Percentiles rank a stretch among this genome's conserved stretches.
These are phyloP conservation scores for Chiroxiphia lanceolata DNA, from an alignment of 2,797 vertebrate genomes.

Conservation along the genomic window DNA sequence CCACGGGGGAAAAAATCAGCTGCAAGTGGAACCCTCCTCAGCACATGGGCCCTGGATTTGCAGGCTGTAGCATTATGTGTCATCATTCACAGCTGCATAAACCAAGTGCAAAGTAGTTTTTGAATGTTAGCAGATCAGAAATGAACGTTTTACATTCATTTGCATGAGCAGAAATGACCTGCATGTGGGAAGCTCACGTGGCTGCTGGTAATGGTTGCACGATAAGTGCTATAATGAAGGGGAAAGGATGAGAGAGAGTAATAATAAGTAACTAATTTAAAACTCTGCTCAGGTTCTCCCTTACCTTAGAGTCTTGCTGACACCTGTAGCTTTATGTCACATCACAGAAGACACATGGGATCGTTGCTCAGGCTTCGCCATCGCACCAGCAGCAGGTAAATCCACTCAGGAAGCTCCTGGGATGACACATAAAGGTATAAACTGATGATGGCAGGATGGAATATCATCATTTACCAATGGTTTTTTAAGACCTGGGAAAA, in stretches of 20 bases:
- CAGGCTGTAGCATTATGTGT: not conserved
- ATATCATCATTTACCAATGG: fast-evolving
- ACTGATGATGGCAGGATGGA: not conserved
- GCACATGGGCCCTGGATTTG: not conserved
- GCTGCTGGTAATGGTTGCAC: not conserved
- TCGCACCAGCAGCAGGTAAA: not conserved
- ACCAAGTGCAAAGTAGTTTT: not conserved
- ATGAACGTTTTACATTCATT: not conserved
- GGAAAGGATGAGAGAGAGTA: not conserved
- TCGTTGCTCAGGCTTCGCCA: not conserved
- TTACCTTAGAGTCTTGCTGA: not conserved
- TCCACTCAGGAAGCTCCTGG: not conserved
- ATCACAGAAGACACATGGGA: fast-evolving
- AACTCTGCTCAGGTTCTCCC: not conserved
- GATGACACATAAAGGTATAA: not conserved
- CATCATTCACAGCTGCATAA: not conserved
- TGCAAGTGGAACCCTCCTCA: not conserved
- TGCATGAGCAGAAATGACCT: not conserved
- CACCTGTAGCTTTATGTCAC: not conserved
- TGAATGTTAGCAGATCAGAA: not conserved
- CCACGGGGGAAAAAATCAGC: not conserved
- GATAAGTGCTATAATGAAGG: not conserved
- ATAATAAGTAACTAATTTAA: not conserved
- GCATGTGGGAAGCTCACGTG: not conserved
- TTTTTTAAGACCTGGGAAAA: not conserved